phyloP scores from a whole-genome alignment of 2,113 vertebrate genomes.

The Ammospiza nelsoni region DNA sequence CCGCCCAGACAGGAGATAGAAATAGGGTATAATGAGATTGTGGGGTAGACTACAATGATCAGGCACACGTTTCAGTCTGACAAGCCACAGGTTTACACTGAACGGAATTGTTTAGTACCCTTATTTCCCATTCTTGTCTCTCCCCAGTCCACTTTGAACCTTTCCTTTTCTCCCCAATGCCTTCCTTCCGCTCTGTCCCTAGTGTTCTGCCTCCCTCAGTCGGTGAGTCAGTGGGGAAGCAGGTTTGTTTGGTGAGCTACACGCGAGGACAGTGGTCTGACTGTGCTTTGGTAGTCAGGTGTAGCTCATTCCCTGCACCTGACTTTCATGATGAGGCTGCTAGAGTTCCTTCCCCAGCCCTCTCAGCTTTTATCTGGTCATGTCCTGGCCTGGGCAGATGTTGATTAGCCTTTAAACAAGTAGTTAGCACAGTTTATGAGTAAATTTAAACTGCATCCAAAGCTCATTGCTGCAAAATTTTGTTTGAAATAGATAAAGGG shows the following conservation, averaged over 20 bases:
- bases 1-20: not conserved
- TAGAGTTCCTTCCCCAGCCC: not conserved
- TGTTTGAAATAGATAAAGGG: not conserved
- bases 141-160: not conserved
- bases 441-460: not conserved
- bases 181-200: not conserved
- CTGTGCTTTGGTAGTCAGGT: not conserved
- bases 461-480: not conserved
- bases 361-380: not conserved
- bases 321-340: not conserved
- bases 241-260: not conserved
- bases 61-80: not conserved
- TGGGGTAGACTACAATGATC: not conserved
- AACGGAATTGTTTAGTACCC: not conserved
- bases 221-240: not conserved
- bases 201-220: not conserved
- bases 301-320: rapidly evolving
- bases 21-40: not conserved
- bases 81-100: not conserved
- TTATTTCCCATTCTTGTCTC: not conserved
- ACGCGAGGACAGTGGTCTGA: not conserved
- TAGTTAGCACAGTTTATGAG: not conserved
- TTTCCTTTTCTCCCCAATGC: not conserved
- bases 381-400: not conserved
- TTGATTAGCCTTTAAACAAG: not conserved